Evolutionary conservation across 2,888 invertebrate genomes (phyloP).

Genomic region (Lycophotia porphyrea): DNA sequence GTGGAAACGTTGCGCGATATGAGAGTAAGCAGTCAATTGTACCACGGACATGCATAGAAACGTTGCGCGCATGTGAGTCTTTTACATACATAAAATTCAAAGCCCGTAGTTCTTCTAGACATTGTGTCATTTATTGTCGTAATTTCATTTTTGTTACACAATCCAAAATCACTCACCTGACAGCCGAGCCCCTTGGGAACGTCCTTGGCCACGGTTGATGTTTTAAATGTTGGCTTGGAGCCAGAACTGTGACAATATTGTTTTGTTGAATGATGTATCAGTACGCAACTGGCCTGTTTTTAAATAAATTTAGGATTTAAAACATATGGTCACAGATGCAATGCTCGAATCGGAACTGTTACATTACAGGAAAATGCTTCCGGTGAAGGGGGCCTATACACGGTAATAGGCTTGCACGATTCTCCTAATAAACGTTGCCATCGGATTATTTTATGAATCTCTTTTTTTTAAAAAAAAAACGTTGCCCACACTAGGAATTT

Average conservation of each 20-base stretch:
- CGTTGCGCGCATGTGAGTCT: not conserved
- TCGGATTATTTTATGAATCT: too few relatives aligned
- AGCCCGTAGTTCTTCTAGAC: not conserved
- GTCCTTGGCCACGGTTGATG: conserved; percentile 35
- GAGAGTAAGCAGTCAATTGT: not conserved
- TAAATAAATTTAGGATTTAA: too few relatives aligned
- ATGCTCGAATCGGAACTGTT: too few relatives aligned
- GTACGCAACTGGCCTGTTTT: not conserved
- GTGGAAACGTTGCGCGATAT: not conserved
- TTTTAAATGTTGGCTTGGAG: conserved; percentile 28
- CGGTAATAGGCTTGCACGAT: too few relatives aligned
- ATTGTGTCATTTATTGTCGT: not conserved
- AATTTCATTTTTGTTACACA: conserved; percentile 5
- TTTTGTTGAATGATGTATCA: conserved; percentile 32
- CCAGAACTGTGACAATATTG: conserved; percentile 36
- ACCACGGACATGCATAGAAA: not conserved
- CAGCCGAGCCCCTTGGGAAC: conserved; percentile 35
- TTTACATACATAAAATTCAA: not conserved
- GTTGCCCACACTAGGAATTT: too few relatives aligned
- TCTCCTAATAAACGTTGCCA: not conserved
- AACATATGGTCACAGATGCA: too few relatives aligned
- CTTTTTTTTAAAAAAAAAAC: too few relatives aligned
- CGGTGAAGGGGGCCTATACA: too few relatives aligned
- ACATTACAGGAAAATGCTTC: too few relatives aligned
- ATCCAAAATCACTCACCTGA: conserved; percentile 3